Conservation (phyloP, 2,797 vertebrate species). For the Sebastes oblongus region DNA sequence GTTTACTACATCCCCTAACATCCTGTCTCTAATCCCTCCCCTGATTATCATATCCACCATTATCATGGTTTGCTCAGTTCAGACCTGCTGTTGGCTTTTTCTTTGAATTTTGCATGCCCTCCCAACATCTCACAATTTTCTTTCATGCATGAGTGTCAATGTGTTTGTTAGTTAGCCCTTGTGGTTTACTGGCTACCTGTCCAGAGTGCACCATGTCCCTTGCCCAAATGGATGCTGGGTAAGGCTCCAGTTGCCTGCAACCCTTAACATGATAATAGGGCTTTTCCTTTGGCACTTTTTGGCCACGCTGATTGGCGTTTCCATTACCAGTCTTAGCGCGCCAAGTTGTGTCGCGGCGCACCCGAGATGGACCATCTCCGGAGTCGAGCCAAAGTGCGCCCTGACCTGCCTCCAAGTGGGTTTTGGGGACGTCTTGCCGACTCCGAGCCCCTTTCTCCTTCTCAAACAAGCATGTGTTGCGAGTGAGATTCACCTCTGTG, state of each 20-base stretch:
- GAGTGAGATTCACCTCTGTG: too few species aligned
- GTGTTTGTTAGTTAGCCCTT: neutral
- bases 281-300: accelerated
- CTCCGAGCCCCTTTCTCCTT: accelerated
- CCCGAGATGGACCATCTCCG: too few species aligned
- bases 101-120: neutral
- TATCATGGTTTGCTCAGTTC: constrained; percentile 7
- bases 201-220: neutral
- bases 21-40: constrained; percentile 13
- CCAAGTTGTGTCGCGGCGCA: too few species aligned
- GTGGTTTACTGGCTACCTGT: neutral
- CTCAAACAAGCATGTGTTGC: too few species aligned
- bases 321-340: too few species aligned
- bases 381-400: too few species aligned
- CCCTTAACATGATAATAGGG: neutral
- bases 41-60: constrained; percentile 19
- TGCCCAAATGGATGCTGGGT: neutral
- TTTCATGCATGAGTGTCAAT: neutral
- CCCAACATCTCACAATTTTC: neutral
- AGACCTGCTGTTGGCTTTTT: neutral
- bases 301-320: too few species aligned
- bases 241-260: neutral
- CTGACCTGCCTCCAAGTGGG: too few species aligned
- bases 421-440: too few species aligned
- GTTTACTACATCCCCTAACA: constrained; percentile 1